phyloP scores from a whole-genome alignment of 2,113 vertebrate genomes.

The Solenodon paradoxus region DNA sequence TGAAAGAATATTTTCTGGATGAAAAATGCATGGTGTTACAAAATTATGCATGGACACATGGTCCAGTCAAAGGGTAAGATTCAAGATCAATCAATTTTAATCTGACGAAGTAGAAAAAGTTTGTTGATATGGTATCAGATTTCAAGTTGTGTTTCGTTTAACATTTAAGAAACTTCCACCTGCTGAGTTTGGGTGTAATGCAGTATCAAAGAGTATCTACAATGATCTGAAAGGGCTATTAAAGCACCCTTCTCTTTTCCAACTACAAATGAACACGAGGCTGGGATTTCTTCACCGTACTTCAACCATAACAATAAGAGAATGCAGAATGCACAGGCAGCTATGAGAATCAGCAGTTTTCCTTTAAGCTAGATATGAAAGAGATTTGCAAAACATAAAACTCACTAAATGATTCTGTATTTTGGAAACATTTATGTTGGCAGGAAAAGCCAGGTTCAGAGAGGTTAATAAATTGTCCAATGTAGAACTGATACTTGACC shows the following conservation, averaged over 20 bases:
- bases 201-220: not conserved
- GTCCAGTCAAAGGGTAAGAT: too few species aligned
- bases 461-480: not conserved
- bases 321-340: not conserved
- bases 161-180: not conserved
- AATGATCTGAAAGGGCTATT: too few species aligned
- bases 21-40: too few species aligned
- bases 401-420: not conserved
- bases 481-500: not conserved
- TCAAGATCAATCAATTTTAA: too few species aligned
- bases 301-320: not conserved
- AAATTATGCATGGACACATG: too few species aligned
- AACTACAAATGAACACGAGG: not conserved
- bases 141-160: not conserved
- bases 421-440: not conserved
- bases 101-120: not conserved
- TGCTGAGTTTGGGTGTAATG: not conserved
- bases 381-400: not conserved
- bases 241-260: not conserved
- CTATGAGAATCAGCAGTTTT: not conserved
- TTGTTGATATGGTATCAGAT: not conserved
- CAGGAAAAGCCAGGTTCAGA: not conserved
- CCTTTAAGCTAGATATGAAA: too few species aligned
- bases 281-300: not conserved
- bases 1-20: too few species aligned